Evolutionary conservation across 23 tunicate species (phyloP).

Genomic region (Halocynthia aurantium): DNA sequence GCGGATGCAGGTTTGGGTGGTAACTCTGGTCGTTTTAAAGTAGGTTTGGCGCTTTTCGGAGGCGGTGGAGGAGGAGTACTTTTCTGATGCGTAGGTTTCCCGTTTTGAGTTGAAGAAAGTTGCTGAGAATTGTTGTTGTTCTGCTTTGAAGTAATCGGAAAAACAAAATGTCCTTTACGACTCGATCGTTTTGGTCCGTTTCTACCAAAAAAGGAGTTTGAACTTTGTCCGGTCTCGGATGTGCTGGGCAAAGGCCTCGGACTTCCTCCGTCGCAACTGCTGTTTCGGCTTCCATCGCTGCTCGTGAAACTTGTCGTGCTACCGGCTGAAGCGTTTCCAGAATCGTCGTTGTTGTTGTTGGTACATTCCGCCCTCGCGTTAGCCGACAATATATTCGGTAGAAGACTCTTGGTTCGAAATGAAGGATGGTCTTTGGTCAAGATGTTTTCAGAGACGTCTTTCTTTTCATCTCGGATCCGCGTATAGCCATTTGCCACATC

Average conservation of each 20-base stretch:
- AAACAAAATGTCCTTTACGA: slow-evolving; percentile 28
- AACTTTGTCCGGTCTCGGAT: slow-evolving; percentile 23
- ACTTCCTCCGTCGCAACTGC: slow-evolving; percentile 86
- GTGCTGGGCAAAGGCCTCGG: slow-evolving; percentile 39
- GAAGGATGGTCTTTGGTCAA: slow-evolving; percentile 29
- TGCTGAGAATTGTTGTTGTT: slow-evolving; percentile 12
- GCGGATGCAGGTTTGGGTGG: slow-evolving; percentile 44
- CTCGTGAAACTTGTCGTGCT: slow-evolving; percentile 80
- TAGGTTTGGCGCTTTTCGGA: slow-evolving; percentile 6
- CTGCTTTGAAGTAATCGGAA: slow-evolving; percentile 14
- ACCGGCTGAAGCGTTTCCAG: slow-evolving; percentile 91
- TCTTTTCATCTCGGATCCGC: not conserved
- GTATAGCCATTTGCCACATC: slow-evolving; percentile 7
- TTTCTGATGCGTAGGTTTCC: not conserved
- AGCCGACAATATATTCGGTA: not conserved
- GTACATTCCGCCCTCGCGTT: slow-evolving; percentile 9
- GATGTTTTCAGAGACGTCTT: slow-evolving; percentile 30
- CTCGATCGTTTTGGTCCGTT: slow-evolving; percentile 21
- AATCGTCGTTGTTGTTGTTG: slow-evolving; percentile 66
- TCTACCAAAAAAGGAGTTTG: slow-evolving; percentile 30
- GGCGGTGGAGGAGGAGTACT: slow-evolving; percentile 9
- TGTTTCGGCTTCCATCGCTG: slow-evolving; percentile 71
- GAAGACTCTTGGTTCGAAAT: not conserved
- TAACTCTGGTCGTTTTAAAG: slow-evolving; percentile 1
- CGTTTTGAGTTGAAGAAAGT: not conserved